A percentile compares a stretch with the other conserved stretches of the same genome.
Conservation (phyloP, 2,113 vertebrate species). For the Piaya cayana region DNA sequence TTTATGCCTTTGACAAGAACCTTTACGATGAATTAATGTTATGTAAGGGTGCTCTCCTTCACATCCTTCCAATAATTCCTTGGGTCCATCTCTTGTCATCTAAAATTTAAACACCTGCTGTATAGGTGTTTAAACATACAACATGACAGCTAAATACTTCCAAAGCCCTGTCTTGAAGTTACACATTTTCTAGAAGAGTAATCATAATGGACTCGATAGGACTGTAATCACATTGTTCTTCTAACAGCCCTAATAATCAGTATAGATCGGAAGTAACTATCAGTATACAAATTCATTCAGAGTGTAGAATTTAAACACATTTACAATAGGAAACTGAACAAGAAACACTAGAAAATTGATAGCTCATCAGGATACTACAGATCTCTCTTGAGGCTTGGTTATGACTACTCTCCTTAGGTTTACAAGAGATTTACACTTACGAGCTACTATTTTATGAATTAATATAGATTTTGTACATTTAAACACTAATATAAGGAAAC, state of each 20-base stretch:
- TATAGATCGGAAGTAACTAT: not conserved
- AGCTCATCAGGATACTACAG: not conserved
- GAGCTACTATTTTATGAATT: not conserved
- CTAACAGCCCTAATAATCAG: not conserved
- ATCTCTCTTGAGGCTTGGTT: not conserved
- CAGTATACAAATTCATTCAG: not conserved
- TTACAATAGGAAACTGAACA: not conserved
- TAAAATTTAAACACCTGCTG: not conserved
- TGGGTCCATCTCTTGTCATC: not conserved
- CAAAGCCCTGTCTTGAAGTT: not conserved
- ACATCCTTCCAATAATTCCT: not conserved
- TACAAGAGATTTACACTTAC: not conserved
- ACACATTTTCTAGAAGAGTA: not conserved
- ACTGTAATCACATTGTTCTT: not conserved
- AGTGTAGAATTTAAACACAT: not conserved
- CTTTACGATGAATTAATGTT: not conserved
- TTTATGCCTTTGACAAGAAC: not conserved
- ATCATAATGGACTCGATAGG: not conserved
- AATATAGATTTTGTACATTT: not conserved
- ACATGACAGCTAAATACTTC: not conserved
- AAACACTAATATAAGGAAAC: not conserved
- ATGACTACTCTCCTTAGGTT: not conserved
- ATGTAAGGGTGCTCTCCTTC: not conserved
- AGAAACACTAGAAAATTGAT: not conserved
- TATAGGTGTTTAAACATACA: not conserved